Evolutionary conservation across 2,113 vertebrate genomes (phyloP).

Genomic region (Phalacrocorax carbo): DNA sequence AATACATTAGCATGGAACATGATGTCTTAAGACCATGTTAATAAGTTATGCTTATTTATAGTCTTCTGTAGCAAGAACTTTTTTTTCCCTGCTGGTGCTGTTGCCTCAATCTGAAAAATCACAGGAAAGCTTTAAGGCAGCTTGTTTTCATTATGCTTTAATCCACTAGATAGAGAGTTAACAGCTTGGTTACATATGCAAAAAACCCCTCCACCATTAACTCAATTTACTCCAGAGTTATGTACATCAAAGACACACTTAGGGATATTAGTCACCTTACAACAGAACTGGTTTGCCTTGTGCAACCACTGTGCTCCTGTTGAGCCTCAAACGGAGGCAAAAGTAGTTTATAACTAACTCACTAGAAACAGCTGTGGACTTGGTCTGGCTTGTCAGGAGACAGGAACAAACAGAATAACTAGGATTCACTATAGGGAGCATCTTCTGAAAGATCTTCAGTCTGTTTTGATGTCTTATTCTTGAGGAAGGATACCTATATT

Average conservation of each 20-base stretch:
- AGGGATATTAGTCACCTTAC: background rate
- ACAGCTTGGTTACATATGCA: background rate
- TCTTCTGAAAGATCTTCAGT: background rate
- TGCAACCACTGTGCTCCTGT: background rate
- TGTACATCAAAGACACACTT: background rate
- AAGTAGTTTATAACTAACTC: background rate
- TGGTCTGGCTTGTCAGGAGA: background rate
- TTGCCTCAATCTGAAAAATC: background rate
- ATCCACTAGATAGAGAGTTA: background rate
- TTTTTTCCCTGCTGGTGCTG: background rate
- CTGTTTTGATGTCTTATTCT: background rate
- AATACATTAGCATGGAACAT: background rate
- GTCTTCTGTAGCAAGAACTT: background rate
- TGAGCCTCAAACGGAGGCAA: background rate
- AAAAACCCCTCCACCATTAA: background rate
- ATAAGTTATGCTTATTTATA: background rate
- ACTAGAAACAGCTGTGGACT: too few relatives aligned
- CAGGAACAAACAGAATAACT: background rate
- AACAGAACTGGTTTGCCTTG: background rate
- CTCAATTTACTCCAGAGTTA: background rate
- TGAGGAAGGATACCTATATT: background rate
- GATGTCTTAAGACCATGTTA: background rate
- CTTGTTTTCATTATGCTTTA: background rate
- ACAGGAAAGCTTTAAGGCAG: background rate
- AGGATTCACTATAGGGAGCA: background rate